phyloP scores from a whole-genome alignment of 1,140 invertebrate genomes.

The Macrostomum lignano region DNA sequence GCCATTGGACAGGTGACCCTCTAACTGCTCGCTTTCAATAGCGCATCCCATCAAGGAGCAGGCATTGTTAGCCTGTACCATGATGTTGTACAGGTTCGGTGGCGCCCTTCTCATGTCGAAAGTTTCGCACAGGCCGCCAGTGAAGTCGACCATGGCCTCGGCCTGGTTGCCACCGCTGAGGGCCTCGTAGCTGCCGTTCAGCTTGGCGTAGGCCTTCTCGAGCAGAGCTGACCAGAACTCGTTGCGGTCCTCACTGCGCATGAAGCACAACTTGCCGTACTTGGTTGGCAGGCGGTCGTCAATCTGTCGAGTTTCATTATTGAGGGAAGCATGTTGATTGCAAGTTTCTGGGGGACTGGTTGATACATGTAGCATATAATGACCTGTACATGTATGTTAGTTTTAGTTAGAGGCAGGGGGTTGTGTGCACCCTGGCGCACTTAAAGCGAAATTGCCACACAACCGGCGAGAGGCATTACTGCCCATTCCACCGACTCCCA shows the following conservation, averaged over 20 bases:
- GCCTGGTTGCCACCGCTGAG: conserved; percentile 1
- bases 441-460: too few relatives aligned
- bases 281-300: conserved; percentile 43
- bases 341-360: too few relatives aligned
- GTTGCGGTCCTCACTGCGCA: conserved; percentile 34
- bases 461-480: too few relatives aligned
- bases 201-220: conserved; percentile 25
- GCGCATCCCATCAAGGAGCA: conserved; percentile 7
- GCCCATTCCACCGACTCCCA: too few relatives aligned
- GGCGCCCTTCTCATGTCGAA: not conserved
- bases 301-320: too few relatives aligned
- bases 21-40: conserved; percentile 5
- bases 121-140: conserved; percentile 8
- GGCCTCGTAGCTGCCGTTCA: conserved; percentile 8
- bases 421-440: too few relatives aligned
- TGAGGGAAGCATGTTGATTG: too few relatives aligned
- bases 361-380: too few relatives aligned
- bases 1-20: conserved; percentile 5
- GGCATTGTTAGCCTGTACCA: conserved; percentile 3
- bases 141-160: conserved; percentile 8
- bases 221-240: conserved; percentile 21
- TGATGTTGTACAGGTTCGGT: conserved; percentile 5
- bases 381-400: too few relatives aligned
- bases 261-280: conserved; percentile 37
- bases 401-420: too few relatives aligned